These are phyloP conservation scores for Heliconius sara DNA, from an alignment of 2,888 invertebrate species.

Conservation along the genomic window DNA sequence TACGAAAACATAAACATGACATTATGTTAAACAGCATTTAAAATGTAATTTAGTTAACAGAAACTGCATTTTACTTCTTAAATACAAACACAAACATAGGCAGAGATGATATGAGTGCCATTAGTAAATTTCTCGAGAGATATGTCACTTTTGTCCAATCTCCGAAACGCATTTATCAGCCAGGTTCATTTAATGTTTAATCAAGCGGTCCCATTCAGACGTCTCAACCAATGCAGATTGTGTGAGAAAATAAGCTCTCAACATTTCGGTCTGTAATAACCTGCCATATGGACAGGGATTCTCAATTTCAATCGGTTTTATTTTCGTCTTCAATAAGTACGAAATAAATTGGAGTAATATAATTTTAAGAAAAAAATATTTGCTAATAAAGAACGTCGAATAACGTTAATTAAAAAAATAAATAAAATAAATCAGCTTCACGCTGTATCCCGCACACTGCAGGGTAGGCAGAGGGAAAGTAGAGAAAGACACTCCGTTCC, in stretches of 20 bases:
- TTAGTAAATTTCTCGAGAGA: slow-evolving; percentile 29
- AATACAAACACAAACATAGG: background rate
- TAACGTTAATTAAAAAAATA: no score
- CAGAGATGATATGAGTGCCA: background rate
- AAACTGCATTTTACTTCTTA: background rate
- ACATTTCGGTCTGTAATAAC: slow-evolving; percentile 22
- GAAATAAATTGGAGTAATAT: background rate
- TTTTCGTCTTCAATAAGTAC: slow-evolving; percentile 23
- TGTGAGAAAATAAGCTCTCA: slow-evolving; percentile 36
- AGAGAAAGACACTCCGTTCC: no score
- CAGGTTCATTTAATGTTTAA: slow-evolving; percentile 42
- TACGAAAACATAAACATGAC: no score
- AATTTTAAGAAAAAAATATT: background rate
- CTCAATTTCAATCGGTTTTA: slow-evolving; percentile 31
- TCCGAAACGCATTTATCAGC: slow-evolving; percentile 32
- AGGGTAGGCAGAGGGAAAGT: no score
- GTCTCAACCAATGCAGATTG: slow-evolving; percentile 36
- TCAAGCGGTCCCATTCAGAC: slow-evolving; percentile 38
- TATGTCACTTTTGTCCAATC: slow-evolving; percentile 36
- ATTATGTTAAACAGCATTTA: background rate
- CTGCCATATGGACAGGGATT: slow-evolving; percentile 36
- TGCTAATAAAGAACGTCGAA: background rate
- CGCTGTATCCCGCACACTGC: no score
- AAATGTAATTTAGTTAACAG: background rate
- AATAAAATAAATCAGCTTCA: no score